Evolutionary conservation across 2,888 invertebrate species (phyloP).

Genomic region (Leucophenga maculata): DNA sequence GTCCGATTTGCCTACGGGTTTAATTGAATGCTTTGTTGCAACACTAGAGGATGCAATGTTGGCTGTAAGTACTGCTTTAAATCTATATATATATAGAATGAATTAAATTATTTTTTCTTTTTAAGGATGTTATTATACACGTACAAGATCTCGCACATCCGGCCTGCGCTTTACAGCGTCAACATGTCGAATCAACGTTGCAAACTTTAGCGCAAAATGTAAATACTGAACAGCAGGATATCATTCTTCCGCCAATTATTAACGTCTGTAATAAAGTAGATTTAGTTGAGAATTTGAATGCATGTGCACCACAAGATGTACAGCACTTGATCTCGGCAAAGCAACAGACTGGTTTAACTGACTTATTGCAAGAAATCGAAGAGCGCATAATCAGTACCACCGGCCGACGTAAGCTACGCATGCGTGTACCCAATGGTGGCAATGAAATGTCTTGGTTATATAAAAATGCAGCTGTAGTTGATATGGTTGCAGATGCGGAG

Average conservation of each 20-base stretch:
- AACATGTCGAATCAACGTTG: slow-evolving; percentile 81
- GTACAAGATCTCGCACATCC: slow-evolving; percentile 85
- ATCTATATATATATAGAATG: background rate
- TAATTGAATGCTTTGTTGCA: slow-evolving; percentile 85
- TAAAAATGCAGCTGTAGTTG: slow-evolving; percentile 77
- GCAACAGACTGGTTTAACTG: slow-evolving; percentile 69
- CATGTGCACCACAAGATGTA: slow-evolving; percentile 3
- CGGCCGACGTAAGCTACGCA: slow-evolving; percentile 73
- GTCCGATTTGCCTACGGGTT: slow-evolving; percentile 83
- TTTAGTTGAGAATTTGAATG: slow-evolving; percentile 62
- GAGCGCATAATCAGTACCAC: slow-evolving; percentile 74
- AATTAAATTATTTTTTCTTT: background rate
- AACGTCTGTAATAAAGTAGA: slow-evolving; percentile 86
- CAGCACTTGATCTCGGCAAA: slow-evolving; percentile 73
- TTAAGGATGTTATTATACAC: slow-evolving; percentile 84
- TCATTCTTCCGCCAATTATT: slow-evolving; percentile 73
- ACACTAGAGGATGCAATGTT: slow-evolving; percentile 85
- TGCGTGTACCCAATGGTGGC: slow-evolving; percentile 77
- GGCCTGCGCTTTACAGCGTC: slow-evolving; percentile 78
- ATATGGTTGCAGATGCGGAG: slow-evolving; percentile 73
- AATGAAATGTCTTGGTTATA: slow-evolving; percentile 77
- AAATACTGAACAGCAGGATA: slow-evolving; percentile 37
- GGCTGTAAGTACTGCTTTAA: slow-evolving; percentile 71
- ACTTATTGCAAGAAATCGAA: slow-evolving; percentile 66
- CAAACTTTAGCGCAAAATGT: slow-evolving; percentile 73